Evolutionary conservation across 2,888 invertebrate species (phyloP).

Genomic region (Julus scandinavius): DNA sequence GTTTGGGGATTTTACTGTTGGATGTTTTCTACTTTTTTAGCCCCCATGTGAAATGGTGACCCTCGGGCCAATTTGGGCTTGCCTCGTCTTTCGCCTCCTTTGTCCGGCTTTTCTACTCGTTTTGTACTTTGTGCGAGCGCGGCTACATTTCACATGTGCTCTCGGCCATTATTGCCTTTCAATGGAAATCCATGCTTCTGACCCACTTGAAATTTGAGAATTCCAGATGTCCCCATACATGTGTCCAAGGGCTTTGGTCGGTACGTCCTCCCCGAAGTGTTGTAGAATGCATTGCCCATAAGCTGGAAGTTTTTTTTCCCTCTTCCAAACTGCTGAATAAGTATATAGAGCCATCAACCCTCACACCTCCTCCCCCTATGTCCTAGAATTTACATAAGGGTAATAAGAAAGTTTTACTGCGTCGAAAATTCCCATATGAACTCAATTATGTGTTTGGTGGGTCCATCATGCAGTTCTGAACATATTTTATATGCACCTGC

Average conservation of each 20-base stretch:
- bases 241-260: too few relatives aligned
- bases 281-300: neutral
- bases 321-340: too few relatives aligned
- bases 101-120: constrained; percentile 5
- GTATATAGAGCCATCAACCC: neutral
- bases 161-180: neutral
- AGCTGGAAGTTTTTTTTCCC: neutral
- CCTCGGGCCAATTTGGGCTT: constrained; percentile 36
- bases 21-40: neutral
- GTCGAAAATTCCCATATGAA: neutral
- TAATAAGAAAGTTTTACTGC: neutral
- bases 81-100: neutral
- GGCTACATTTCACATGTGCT: neutral
- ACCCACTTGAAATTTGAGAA: constrained; percentile 26
- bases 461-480: neutral
- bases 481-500: too few relatives aligned
- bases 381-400: neutral
- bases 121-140: neutral
- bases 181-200: neutral
- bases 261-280: neutral
- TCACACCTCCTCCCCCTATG: neutral
- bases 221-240: neutral
- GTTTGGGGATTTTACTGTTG: constrained; percentile 29
- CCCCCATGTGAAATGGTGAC: neutral
- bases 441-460: neutral